Percentiles rank a stretch among this genome's conserved stretches.
Evolutionary conservation across 2,113 vertebrate species (phyloP).

Genomic region (Orycteropus afer): DNA sequence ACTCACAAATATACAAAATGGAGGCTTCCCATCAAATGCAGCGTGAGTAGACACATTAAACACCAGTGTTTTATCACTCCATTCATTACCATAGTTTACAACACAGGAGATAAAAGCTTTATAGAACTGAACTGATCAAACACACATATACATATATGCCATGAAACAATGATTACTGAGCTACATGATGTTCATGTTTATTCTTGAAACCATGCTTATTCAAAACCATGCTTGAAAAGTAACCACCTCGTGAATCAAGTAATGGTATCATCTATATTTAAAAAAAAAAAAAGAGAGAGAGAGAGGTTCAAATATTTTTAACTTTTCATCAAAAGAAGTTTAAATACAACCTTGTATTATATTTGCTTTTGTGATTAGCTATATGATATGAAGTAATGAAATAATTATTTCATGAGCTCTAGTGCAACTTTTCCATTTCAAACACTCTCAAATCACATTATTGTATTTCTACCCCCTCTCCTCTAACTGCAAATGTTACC

Average conservation of each 20-base stretch:
- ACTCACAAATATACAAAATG: slow-evolving; percentile 70
- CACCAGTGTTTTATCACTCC: slow-evolving; percentile 38
- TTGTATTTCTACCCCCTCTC: not conserved
- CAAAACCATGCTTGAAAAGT: slow-evolving; percentile 58
- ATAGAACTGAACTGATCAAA: not conserved
- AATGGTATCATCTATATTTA: not conserved
- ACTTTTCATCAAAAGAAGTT: slow-evolving; percentile 26
- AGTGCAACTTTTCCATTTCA: not conserved
- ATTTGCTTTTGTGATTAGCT: not conserved
- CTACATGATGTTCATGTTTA: slow-evolving; percentile 22
- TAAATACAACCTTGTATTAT: not conserved
- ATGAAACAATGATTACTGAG: slow-evolving; percentile 31
- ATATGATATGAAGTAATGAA: not conserved
- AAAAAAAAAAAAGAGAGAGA: not conserved
- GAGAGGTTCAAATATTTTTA: not conserved
- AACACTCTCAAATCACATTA: not conserved
- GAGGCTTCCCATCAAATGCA: slow-evolving; percentile 52
- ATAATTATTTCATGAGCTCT: not conserved
- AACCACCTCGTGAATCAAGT: not conserved
- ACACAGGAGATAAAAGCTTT: slow-evolving; percentile 50
- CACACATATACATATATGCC: not conserved
- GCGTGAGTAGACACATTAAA: slow-evolving; percentile 40
- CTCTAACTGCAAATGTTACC: not conserved
- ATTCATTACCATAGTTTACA: slow-evolving; percentile 40
- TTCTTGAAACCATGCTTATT: slow-evolving; percentile 48